Base-by-base conservation (phyloP, 23 tunicate genomes). In the Corella eumyota region DNA sequence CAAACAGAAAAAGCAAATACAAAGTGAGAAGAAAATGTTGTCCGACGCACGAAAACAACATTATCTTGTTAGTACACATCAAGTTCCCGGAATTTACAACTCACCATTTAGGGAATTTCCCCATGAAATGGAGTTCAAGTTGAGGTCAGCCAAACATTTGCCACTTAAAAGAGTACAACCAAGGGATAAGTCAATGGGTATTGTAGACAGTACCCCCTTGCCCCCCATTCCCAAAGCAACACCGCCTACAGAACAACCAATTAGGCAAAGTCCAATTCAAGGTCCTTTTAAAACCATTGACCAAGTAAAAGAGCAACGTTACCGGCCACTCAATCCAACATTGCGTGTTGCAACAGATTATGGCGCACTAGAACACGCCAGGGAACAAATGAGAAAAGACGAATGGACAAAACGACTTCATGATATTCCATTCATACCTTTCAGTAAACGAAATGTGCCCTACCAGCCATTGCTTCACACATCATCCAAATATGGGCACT, bases 11-110 rank as follows among this genome's bases (percentile, higher is more conserved):
- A 48, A 72, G 56, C 85, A 67, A 23, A 62, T 50, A 15, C 56
- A 53, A n/a, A 19, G 37, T 33, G 80, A 86, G 38, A 77, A 70
- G 52, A 61, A 71, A 24, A 61, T 77, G 6, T 45, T 52, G 44
- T 52, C 49, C 27, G 32, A 70, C 53, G 98, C 98, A 6, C 45
- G 93, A 29, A 73, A 66, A 30, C 67, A 76, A 20, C 98, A 92
- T 37, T 83, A 92, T 60, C 79, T 92, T 19, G 55, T 78, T 27
- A 82, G 93, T 59, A 92, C 98, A 13, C 66, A 66, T 58, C 98
- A 77, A 60, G 71, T 60, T n/a, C 72, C 69, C 22, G 95, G 95
- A 4, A 61, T 86, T 29, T 86, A 86, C 68, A 86, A 86, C 36
- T 86, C 95, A 24, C 95, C 95, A 22, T 77, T 64, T 57, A 44